Percentiles rank a stretch among this genome's conserved stretches.
phyloP scores from a whole-genome alignment of 2,797 vertebrate genomes.

The Erpetoichthys calabaricus region DNA sequence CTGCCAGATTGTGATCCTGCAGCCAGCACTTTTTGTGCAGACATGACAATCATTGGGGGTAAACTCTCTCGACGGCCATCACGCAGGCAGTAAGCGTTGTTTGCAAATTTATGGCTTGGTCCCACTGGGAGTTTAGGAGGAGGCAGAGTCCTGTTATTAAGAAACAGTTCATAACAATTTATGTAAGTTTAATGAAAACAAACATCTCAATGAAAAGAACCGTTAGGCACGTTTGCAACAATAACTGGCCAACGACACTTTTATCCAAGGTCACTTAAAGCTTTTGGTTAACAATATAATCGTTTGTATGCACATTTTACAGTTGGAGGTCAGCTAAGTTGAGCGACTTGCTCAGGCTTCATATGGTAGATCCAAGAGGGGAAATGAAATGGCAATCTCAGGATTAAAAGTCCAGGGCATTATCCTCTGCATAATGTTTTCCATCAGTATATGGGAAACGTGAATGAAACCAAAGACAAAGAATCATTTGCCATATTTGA shows the following conservation, averaged over 20 bases:
- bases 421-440: too few relatives aligned
- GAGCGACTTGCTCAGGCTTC: too few relatives aligned
- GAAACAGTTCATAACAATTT: slow-evolving; percentile 7
- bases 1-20: slow-evolving; percentile 29
- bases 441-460: too few relatives aligned
- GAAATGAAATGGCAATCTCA: too few relatives aligned
- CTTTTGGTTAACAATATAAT: not conserved
- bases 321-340: too few relatives aligned
- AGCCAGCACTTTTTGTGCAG: slow-evolving; percentile 56
- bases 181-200: not conserved
- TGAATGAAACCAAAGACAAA: too few relatives aligned
- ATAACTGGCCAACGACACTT: not conserved
- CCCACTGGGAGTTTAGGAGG: slow-evolving; percentile 72
- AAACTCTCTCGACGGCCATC: slow-evolving; percentile 69
- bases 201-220: too few relatives aligned
- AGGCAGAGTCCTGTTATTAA: slow-evolving; percentile 57
- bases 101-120: slow-evolving; percentile 70
- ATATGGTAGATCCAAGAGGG: too few relatives aligned
- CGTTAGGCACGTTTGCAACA: not conserved
- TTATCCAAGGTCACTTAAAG: not conserved
- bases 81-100: slow-evolving; percentile 71
- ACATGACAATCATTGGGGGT: slow-evolving; percentile 60
- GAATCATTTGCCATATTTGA: too few relatives aligned
- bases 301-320: too few relatives aligned
- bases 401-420: too few relatives aligned